A percentile compares a stretch with the other conserved stretches of the same genome.
These are phyloP conservation scores for Butastur rufipennis DNA, from an alignment of 2,113 vertebrate species.

Conservation along the genomic window DNA sequence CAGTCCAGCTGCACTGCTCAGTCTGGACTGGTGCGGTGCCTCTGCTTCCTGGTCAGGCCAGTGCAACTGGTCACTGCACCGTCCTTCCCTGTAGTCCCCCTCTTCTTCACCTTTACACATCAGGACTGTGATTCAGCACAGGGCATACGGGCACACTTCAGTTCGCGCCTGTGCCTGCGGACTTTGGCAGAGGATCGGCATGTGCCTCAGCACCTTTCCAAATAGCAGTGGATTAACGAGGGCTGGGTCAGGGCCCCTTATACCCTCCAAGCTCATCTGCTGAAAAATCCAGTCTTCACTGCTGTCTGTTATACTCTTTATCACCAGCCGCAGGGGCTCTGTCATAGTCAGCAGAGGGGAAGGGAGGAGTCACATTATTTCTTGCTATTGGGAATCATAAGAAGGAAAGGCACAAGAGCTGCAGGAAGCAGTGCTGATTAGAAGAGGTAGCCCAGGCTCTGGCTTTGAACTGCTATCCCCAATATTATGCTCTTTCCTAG, in stretches of 20 bases:
- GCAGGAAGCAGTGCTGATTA: background rate
- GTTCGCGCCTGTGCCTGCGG: accelerated
- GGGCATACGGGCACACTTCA: background rate
- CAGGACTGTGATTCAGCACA: background rate
- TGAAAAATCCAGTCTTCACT: background rate
- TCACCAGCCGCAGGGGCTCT: background rate
- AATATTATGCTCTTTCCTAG: background rate
- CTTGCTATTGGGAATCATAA: background rate
- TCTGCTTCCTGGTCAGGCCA: background rate
- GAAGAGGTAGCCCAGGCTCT: background rate
- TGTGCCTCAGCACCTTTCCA: background rate
- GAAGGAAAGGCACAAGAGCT: background rate
- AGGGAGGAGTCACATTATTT: background rate
- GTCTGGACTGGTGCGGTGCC: background rate
- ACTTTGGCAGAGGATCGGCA: background rate
- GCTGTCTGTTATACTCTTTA: too few species aligned
- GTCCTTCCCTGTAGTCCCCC: background rate
- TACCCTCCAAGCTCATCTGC: background rate
- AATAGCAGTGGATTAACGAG: background rate
- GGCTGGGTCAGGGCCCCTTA: background rate
- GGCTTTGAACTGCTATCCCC: background rate
- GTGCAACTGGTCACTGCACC: background rate
- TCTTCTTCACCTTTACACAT: background rate
- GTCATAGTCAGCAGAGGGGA: background rate
- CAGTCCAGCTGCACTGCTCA: accelerated